Evolutionary conservation across 2,797 vertebrate species (phyloP).

Genomic region (Gallinago stenura): DNA sequence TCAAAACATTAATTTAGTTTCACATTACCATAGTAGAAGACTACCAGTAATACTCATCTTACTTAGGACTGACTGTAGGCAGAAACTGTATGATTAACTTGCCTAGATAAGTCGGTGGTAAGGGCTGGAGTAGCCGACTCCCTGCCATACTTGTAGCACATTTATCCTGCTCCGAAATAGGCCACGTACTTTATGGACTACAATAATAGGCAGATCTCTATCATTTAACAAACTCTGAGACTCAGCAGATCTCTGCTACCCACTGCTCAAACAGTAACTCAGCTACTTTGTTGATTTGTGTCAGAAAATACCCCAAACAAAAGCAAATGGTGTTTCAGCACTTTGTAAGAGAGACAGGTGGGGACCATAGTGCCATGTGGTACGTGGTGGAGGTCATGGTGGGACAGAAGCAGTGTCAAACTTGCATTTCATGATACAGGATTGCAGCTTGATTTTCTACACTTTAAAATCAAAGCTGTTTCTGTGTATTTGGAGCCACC

Average conservation of each 20-base stretch:
- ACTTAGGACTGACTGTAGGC: not conserved
- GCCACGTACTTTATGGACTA: not conserved
- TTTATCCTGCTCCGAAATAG: not conserved
- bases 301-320: not conserved
- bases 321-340: not conserved
- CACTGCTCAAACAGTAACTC: not conserved
- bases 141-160: accelerated
- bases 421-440: not conserved
- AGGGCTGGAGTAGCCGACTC: not conserved
- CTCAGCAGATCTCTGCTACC: not conserved
- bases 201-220: not conserved
- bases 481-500: not conserved
- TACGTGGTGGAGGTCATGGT: not conserved
- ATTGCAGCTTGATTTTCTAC: not conserved
- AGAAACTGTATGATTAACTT: not conserved
- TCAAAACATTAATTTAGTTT: not conserved
- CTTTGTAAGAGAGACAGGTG: not conserved
- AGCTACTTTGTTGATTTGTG: not conserved
- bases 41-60: not conserved
- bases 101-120: not conserved
- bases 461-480: not conserved
- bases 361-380: not conserved
- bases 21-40: not conserved
- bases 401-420: not conserved
- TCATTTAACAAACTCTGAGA: not conserved